Conservation (phyloP, 2,888 invertebrate genomes). For the Troilus luridus region DNA sequence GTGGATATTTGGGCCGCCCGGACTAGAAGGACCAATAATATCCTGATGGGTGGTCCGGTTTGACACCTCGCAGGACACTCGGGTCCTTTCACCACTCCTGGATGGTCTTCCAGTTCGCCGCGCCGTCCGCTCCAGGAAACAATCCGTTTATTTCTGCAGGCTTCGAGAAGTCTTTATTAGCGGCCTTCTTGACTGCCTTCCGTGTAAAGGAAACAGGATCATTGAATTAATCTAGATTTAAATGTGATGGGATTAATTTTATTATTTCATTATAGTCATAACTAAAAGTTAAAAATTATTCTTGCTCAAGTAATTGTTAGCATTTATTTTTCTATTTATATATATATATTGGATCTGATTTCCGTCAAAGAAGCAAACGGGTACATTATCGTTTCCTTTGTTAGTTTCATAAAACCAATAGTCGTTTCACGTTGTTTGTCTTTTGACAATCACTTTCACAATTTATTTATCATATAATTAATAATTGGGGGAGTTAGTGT, state of each 20-base stretch:
- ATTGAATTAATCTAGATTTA: background rate
- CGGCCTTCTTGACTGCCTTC: background rate
- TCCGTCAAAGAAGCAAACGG: too few relatives aligned
- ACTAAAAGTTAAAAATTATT: too few relatives aligned
- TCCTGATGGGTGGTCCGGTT: background rate
- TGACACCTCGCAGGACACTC: constrained; percentile 10
- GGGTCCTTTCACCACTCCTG: background rate
- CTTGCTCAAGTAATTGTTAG: too few relatives aligned
- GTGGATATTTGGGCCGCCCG: constrained; percentile 1
- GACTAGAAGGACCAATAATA: background rate
- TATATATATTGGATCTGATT: too few relatives aligned
- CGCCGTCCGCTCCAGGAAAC: background rate
- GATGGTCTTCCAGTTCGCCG: constrained; percentile 2
- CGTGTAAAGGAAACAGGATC: background rate
- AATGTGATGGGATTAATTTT: background rate
- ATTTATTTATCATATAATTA: too few relatives aligned
- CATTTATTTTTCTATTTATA: too few relatives aligned
- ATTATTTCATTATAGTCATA: too few relatives aligned
- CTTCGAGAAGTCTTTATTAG: background rate
- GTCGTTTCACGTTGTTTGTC: too few relatives aligned
- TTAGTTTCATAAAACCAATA: too few relatives aligned
- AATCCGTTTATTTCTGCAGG: background rate
- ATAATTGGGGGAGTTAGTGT: too few relatives aligned
- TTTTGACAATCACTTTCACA: too few relatives aligned
- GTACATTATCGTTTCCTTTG: too few relatives aligned